Conservation (phyloP, 2,113 vertebrate genomes). For the Chauna torquata region DNA sequence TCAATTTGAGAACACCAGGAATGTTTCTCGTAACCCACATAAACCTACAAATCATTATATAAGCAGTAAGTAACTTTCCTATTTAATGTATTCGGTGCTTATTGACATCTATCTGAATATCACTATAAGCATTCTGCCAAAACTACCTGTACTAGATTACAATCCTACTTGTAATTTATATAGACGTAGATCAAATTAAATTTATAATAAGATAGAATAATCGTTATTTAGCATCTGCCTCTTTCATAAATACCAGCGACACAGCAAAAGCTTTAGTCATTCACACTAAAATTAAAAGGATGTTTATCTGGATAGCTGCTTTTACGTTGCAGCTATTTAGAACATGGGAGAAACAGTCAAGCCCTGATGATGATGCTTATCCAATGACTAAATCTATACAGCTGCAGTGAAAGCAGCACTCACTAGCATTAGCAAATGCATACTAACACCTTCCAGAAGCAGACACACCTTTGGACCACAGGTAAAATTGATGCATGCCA, state of each 20-base stretch:
- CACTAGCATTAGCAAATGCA: not conserved
- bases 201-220: not conserved
- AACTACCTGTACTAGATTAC: not conserved
- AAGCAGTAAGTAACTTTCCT: not conserved
- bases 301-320: not conserved
- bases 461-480: not conserved
- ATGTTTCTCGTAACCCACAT: not conserved
- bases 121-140: not conserved
- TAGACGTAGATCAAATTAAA: not conserved
- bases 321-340: not conserved
- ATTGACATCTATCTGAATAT: not conserved
- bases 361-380: not conserved
- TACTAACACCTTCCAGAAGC: not conserved
- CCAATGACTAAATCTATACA: not conserved
- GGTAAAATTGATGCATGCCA: not conserved
- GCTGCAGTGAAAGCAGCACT: not conserved
- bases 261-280: not conserved
- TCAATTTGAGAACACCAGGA: not conserved
- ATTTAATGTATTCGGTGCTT: not conserved
- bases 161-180: not conserved
- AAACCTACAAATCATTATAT: not conserved
- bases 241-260: not conserved
- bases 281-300: not conserved
- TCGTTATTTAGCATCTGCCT: too few relatives aligned
- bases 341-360: not conserved